Evolutionary conservation across 1,140 invertebrate species (phyloP).

Genomic region (Drosophila truncata): DNA sequence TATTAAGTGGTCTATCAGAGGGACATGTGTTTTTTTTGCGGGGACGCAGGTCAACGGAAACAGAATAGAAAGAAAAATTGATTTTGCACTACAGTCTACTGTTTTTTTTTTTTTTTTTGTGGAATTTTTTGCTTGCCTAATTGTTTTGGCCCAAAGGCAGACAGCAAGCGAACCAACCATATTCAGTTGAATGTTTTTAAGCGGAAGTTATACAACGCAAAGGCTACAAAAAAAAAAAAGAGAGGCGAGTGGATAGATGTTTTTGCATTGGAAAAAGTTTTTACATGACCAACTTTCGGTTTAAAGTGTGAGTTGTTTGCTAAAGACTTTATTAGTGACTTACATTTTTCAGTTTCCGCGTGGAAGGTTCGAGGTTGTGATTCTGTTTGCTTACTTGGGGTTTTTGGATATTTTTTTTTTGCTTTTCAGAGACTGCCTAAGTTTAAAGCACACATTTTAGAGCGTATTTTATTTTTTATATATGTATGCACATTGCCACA

Average conservation of each 20-base stretch:
- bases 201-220: slow-evolving; percentile 26
- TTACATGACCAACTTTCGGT: neutral
- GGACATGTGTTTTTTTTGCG: slow-evolving; percentile 39
- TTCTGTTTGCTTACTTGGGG: neutral
- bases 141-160: slow-evolving; percentile 36
- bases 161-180: neutral
- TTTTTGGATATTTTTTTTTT: neutral
- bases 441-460: neutral
- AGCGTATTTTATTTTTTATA: neutral
- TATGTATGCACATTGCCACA: neutral
- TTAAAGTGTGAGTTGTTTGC: slow-evolving; percentile 12
- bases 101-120: neutral
- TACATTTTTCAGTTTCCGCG: slow-evolving; percentile 13
- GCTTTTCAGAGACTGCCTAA: too few species aligned
- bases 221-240: neutral
- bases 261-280: slow-evolving; percentile 11
- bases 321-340: slow-evolving; percentile 30
- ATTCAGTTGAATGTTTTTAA: slow-evolving; percentile 37
- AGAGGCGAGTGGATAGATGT: neutral
- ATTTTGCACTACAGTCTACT: slow-evolving; percentile 7
- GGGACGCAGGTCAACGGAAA: slow-evolving; percentile 2
- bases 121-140: slow-evolving; percentile 30
- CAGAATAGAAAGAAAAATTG: slow-evolving; percentile 5
- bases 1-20: slow-evolving; percentile 58
- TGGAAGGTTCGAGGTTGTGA: neutral